Percentiles rank a stretch among this genome's conserved stretches.
These are phyloP conservation scores for Eupithecia dodoneata DNA, from an alignment of 2,888 invertebrate species.

Conservation along the genomic window DNA sequence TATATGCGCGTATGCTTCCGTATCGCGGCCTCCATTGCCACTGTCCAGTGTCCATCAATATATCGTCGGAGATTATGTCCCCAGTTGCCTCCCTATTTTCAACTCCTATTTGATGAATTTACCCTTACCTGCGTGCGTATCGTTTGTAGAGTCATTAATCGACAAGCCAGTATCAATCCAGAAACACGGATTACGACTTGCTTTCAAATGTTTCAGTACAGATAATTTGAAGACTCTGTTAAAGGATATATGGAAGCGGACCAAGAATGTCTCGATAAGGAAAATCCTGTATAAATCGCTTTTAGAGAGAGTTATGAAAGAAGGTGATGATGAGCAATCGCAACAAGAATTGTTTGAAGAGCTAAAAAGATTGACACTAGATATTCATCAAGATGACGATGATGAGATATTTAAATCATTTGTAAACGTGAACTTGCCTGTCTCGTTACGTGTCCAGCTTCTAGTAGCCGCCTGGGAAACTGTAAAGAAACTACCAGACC, in stretches of 20 bases:
- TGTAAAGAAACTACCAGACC: conserved; percentile 30
- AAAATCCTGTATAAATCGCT: conserved; percentile 55
- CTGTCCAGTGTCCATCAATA: conserved; percentile 51
- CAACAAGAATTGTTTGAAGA: conserved; percentile 53
- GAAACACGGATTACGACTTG: conserved; percentile 63
- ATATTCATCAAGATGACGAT: conserved; percentile 58
- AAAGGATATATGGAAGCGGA: conserved; percentile 55
- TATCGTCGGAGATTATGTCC: conserved; percentile 62
- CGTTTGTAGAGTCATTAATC: conserved; percentile 56
- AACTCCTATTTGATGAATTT: conserved; percentile 56
- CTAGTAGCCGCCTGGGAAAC: conserved; percentile 38
- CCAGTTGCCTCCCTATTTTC: conserved; percentile 58
- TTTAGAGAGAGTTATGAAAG: conserved; percentile 47
- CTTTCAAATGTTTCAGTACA: conserved; percentile 57
- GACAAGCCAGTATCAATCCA: conserved; percentile 61
- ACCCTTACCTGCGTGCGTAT: conserved; percentile 48
- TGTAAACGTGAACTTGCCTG: not conserved
- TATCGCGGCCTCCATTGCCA: conserved; percentile 61
- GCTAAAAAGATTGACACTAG: conserved; percentile 54
- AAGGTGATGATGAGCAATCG: conserved; percentile 11
- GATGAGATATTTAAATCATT: conserved; percentile 53
- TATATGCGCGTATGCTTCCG: conserved; percentile 57
- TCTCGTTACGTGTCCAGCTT: conserved; percentile 21
- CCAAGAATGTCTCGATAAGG: conserved; percentile 60
- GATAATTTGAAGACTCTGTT: conserved; percentile 53